Evolutionary conservation across 1,140 invertebrate species (phyloP).

Genomic region (Ladona fulva): DNA sequence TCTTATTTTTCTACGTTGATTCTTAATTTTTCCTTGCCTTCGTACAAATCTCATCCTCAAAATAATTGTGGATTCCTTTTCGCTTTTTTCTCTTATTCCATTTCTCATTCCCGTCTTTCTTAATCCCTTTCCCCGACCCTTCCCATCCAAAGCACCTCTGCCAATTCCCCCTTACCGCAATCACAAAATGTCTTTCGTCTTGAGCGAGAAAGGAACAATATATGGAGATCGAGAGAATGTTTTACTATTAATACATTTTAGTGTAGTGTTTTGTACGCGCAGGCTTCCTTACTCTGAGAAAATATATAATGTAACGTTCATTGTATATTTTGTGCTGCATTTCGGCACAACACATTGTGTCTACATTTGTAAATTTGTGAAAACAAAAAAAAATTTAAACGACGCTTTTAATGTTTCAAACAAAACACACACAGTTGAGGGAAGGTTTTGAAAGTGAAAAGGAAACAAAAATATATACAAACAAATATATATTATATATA

Average conservation of each 20-base stretch:
- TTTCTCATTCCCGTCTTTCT: not conserved
- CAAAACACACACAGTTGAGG: not conserved
- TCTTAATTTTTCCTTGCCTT: not conserved
- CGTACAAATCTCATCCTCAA: not conserved
- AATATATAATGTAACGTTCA: not conserved
- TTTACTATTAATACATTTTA: constrained; percentile 6
- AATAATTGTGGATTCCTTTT: not conserved
- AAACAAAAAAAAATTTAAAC: not conserved
- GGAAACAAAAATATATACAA: not conserved
- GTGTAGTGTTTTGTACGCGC: constrained; percentile 7
- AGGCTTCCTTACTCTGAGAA: not conserved
- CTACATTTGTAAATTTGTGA: constrained; percentile 2
- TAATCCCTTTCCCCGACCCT: not conserved
- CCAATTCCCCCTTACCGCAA: not conserved
- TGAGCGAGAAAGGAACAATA: not conserved
- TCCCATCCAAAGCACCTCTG: not conserved
- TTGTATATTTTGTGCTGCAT: constrained; percentile 10
- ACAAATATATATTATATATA: not conserved
- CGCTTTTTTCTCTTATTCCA: not conserved
- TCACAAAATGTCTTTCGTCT: not conserved
- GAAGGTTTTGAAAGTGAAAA: not conserved
- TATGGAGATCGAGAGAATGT: not conserved
- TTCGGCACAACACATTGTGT: not conserved
- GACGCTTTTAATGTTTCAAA: not conserved
- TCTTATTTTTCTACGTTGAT: constrained; percentile 7